phyloP scores from a whole-genome alignment of 2,797 vertebrate species.

The Rhynchonycteris naso region DNA sequence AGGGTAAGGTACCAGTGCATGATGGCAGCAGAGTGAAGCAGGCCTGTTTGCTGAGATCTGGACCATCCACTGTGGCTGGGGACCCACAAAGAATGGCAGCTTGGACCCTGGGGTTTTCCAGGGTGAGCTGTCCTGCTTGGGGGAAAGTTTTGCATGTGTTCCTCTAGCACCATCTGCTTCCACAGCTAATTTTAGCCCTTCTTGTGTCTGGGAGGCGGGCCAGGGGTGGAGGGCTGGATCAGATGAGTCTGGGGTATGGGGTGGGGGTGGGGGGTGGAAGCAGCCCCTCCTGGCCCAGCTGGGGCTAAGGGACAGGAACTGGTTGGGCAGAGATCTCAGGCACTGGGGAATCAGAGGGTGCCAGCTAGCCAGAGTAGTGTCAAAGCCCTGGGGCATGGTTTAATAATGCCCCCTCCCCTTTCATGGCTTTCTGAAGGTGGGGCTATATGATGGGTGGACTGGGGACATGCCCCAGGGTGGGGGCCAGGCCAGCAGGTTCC shows the following conservation, averaged over 20 bases:
- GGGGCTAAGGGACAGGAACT: conserved; percentile 15
- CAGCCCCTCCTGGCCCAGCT: conserved; percentile 9
- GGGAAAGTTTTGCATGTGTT: conserved; percentile 59
- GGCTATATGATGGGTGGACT: not conserved
- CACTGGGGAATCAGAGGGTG: not conserved
- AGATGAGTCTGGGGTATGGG: conserved; percentile 18
- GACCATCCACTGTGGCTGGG: not conserved
- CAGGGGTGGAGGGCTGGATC: conserved; percentile 67
- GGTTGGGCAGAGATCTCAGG: not conserved
- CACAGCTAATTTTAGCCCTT: conserved; percentile 75
- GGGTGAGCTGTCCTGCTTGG: conserved; percentile 59
- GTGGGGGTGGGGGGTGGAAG: conserved; percentile 27
- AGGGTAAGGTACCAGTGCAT: not conserved
- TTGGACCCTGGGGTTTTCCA: conserved; percentile 18
- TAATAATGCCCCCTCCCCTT: not conserved
- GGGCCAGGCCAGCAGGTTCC: not conserved
- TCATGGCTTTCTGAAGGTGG: not conserved
- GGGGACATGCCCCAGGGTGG: not conserved
- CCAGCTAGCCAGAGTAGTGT: not conserved
- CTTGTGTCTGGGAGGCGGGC: conserved; percentile 48
- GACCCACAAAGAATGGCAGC: not conserved
- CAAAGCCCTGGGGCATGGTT: not conserved
- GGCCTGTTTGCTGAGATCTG: not conserved
- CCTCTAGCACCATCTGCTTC: conserved; percentile 72
- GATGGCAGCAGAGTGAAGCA: not conserved